These are phyloP conservation scores for Ylistrum balloti DNA, from an alignment of 1,140 invertebrate genomes.

Conservation along the genomic window DNA sequence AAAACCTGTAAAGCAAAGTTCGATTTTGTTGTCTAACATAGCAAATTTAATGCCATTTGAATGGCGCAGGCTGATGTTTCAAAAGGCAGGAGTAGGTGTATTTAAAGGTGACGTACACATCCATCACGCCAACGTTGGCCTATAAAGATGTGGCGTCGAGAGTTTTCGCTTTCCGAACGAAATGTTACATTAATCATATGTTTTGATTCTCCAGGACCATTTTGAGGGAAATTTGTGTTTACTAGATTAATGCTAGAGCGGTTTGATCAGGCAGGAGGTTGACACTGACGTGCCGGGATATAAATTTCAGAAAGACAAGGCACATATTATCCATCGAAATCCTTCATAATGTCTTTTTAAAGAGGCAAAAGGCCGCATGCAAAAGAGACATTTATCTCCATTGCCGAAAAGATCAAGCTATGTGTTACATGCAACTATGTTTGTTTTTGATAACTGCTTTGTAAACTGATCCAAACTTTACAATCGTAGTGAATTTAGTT, in stretches of 20 bases:
- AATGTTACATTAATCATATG: slow-evolving; percentile 36
- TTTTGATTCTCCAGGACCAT: not conserved
- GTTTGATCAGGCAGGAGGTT: slow-evolving; percentile 14
- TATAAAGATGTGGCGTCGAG: slow-evolving; percentile 21
- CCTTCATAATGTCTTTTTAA: slow-evolving; percentile 28
- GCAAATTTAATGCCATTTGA: not conserved
- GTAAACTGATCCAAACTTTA: not conserved
- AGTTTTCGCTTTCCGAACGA: not conserved
- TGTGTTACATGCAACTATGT: not conserved
- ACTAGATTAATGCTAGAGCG: slow-evolving; percentile 6
- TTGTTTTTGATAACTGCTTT: not conserved
- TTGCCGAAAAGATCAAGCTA: slow-evolving; percentile 34
- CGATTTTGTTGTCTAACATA: slow-evolving; percentile 1
- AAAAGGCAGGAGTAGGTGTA: slow-evolving; percentile 1
- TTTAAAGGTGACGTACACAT: not conserved
- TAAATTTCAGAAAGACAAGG: slow-evolving; percentile 24
- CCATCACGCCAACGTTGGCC: not conserved
- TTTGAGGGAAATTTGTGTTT: slow-evolving; percentile 38
- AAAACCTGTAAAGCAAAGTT: not conserved
- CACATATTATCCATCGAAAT: slow-evolving; percentile 3
- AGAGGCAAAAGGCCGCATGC: slow-evolving; percentile 36
- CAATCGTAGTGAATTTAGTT: not conserved
- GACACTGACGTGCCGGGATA: slow-evolving; percentile 37
- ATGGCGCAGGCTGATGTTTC: not conserved
- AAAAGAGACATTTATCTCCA: not conserved